Percentiles rank a stretch among this genome's conserved stretches.
Evolutionary conservation across 2,113 vertebrate species (phyloP).

Genomic region (Sorex araneus): DNA sequence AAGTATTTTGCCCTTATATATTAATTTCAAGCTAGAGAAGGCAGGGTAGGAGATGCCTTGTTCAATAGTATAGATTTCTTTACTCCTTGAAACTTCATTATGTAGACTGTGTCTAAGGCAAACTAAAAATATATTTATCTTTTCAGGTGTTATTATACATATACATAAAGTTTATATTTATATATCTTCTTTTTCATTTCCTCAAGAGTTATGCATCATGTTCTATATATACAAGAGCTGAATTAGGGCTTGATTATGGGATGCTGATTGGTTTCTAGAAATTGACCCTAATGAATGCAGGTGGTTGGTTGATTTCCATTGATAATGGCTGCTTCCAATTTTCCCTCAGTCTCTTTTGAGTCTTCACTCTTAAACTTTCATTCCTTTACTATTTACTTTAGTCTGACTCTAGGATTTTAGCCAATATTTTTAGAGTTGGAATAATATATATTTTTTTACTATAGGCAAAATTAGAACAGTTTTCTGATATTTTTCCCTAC

Average conservation of each 20-base stretch:
- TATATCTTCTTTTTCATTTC: not conserved
- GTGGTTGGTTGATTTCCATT: constrained; percentile 1
- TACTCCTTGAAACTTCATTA: constrained; percentile 6
- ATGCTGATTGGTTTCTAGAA: not conserved
- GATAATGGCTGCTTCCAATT: fast-evolving
- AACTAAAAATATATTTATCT: constrained; percentile 17
- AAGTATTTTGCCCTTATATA: constrained; percentile 9
- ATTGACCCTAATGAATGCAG: not conserved
- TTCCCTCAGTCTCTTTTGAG: not conserved
- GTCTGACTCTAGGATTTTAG: not conserved
- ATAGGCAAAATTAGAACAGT: not conserved
- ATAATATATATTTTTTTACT: not conserved
- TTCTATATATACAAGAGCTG: not conserved
- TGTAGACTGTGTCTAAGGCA: not conserved
- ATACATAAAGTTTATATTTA: not conserved
- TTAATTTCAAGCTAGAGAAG: constrained; percentile 38
- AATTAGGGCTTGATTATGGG: not conserved
- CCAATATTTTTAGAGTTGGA: constrained; percentile 22
- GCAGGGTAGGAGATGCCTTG: not conserved
- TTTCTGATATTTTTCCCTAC: constrained; percentile 6
- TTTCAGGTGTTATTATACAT: constrained; percentile 23
- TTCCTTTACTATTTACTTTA: constrained; percentile 12
- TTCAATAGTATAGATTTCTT: constrained; percentile 7
- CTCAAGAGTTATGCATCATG: not conserved
- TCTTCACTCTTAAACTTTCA: not conserved